Base-by-base conservation (phyloP, 1,140 invertebrate genomes). In the Formica selysi region DNA sequence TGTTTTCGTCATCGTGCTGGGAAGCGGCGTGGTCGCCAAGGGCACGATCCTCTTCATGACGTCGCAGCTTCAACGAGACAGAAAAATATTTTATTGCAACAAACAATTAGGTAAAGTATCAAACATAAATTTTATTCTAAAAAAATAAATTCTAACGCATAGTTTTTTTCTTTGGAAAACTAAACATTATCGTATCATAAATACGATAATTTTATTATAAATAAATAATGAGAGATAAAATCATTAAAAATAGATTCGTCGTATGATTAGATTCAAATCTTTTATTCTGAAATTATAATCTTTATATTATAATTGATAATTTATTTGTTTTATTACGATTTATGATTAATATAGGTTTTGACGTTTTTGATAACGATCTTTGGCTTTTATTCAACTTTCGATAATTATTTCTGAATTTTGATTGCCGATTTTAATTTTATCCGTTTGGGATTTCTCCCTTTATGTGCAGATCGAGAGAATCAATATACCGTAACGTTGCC, bases 11-110 rank as follows among this genome's bases (percentile, higher is more conserved):
- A 97, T 98, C 91, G 98, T 99, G 68, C 96, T 99, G 76, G 96
- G 94, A 6, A 97, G 97, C 80, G 98, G 98, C 29, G 98, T 98
- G 65, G 96, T 98, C 87, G 97, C 98, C 86, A 99, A 99, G 95
- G 98, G 97, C 87, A 97, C 97, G 51, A 96, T 98, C 73, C 96
- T 98, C 44, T 98, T 99, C 92, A 99, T 99, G 98, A 98, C 98
- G 13, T 98, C 98, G 86, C 98, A 98, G 93, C 95, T 98, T 26
- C 96, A 96, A 91, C 96, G 97, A 86, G 96, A 97, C 93, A 97
- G 97, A 93, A 96, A 96, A 64, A 95, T 98, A 89, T 95, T 96
- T 29, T 98, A 97, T 95, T 98, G 98, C 95, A 98, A 98, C 95
- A 97, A 96, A 92, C 96, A 97, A 95, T 96, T 97, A 96, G 97